These are phyloP conservation scores for Sebastes elongatus DNA, from an alignment of 2,797 vertebrate genomes.

Conservation along the genomic window DNA sequence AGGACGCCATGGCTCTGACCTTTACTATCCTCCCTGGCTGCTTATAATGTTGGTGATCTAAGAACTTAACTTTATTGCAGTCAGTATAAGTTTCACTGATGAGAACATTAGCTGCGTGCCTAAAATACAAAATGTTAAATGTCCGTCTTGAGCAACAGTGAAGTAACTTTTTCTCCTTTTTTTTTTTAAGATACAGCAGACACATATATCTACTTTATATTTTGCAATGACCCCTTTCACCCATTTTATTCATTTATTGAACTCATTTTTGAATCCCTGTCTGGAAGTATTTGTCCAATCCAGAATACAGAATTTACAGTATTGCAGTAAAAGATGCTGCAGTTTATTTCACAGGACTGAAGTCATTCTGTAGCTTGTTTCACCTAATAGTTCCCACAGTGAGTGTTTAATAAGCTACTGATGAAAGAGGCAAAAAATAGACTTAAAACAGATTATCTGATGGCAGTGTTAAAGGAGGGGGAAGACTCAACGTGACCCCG, in stretches of 20 bases:
- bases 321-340: background rate
- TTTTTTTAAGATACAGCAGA: background rate
- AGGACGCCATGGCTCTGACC: conserved; percentile 25
- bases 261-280: background rate
- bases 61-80: conserved; percentile 29
- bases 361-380: conserved; percentile 9
- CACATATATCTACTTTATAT: background rate
- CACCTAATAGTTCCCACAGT: conserved; percentile 13
- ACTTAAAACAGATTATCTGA: conserved; percentile 50
- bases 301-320: background rate
- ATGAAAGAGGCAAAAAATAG: conserved; percentile 40
- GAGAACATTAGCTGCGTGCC: conserved; percentile 15
- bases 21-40: conserved; percentile 10
- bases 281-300: background rate
- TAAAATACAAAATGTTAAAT: conserved; percentile 23
- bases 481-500: background rate
- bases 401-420: conserved; percentile 30
- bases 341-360: conserved; percentile 18
- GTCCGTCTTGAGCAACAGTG: background rate
- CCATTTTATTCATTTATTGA: background rate
- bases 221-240: background rate
- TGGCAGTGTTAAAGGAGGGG: background rate
- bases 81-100: conserved; percentile 26
- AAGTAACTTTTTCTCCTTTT: background rate
- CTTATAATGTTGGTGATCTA: conserved; percentile 27